Evolutionary conservation across 2,888 invertebrate genomes (phyloP).

Genomic region (Eupithecia inturbata): DNA sequence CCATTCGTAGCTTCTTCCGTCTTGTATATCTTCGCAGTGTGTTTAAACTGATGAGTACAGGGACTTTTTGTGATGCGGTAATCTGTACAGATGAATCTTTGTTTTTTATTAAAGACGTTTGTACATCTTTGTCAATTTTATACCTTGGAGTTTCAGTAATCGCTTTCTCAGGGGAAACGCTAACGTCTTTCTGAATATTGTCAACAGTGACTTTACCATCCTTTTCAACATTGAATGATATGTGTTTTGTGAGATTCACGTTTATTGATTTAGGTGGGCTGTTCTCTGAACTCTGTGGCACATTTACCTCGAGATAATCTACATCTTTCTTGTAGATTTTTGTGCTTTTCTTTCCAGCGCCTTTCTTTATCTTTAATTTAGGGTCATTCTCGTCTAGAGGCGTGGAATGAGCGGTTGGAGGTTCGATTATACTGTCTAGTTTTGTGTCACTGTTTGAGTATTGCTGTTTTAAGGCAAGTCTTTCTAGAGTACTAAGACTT

Average conservation of each 20-base stretch:
- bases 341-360: constrained; percentile 64
- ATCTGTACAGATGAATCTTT: constrained; percentile 47
- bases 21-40: constrained; percentile 63
- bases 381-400: constrained; percentile 68
- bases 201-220: constrained; percentile 67
- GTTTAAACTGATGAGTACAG: constrained; percentile 70
- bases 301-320: constrained; percentile 71
- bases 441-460: constrained; percentile 74
- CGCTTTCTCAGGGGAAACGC: constrained; percentile 62
- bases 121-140: constrained; percentile 71
- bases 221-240: constrained; percentile 77
- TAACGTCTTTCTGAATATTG: constrained; percentile 61
- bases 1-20: constrained; percentile 57
- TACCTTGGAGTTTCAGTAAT: constrained; percentile 50
- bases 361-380: constrained; percentile 65
- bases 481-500: constrained; percentile 85
- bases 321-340: constrained; percentile 71
- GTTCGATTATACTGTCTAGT: constrained; percentile 63
- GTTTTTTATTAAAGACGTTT: constrained; percentile 63
- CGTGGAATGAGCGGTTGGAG: constrained; percentile 83
- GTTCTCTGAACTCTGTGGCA: constrained; percentile 59
- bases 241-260: constrained; percentile 78
- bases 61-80: constrained; percentile 54
- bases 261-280: constrained; percentile 65
- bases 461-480: constrained; percentile 83